Base-by-base conservation (phyloP, 2,888 invertebrate genomes). In the Melanchra persicariae region DNA sequence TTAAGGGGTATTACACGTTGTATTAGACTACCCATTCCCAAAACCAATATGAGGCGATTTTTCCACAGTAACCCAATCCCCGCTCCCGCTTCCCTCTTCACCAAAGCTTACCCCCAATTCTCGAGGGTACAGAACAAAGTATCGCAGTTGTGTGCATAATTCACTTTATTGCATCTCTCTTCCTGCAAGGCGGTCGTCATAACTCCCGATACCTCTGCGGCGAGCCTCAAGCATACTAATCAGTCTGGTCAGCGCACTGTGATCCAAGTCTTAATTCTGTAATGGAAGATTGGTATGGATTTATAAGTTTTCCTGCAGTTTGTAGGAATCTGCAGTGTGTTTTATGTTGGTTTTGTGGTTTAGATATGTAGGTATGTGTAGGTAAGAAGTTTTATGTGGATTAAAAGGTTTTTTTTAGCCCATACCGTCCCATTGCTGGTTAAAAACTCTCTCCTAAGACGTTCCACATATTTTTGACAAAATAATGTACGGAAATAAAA, bases 141-240 rank as follows among this genome's bases (percentile, higher is more conserved):
- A 94, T 94, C 91, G 92, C 94, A 93, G 93, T 92, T 91, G 92
- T 93, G 92, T 95, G 94, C 95, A 95, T 95, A 94, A 95, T 95
- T 94, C 94, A 95, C 92, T 94, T 93, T 93, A 94, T 92, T 92
- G 91, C 93, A 87, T 89, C 85, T 89, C 86, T 78, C 65, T 80
- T 83, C 85, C 79, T 88, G 87, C 87, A 88, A 88, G 88, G 88
- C 88, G 88, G 88, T 85, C 87, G 87, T 90, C 93, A 93, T 93
- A 91, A 92, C 90, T 92, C 89, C 84, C 86, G 83, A 87, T 85
- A 77, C 82, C 77, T 75, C 67, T 69, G 77, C 66, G 74, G 69
- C 51, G 26, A 26, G 68, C 74, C 67, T 40, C 66, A 52, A 70
- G 85, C 81, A 83, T 84, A 85, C 82, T 77, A 79, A 84, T 81